Percentiles rank a stretch among this genome's conserved stretches.
Conservation (phyloP, 2,888 invertebrate species). For the Lasius fuliginosus region DNA sequence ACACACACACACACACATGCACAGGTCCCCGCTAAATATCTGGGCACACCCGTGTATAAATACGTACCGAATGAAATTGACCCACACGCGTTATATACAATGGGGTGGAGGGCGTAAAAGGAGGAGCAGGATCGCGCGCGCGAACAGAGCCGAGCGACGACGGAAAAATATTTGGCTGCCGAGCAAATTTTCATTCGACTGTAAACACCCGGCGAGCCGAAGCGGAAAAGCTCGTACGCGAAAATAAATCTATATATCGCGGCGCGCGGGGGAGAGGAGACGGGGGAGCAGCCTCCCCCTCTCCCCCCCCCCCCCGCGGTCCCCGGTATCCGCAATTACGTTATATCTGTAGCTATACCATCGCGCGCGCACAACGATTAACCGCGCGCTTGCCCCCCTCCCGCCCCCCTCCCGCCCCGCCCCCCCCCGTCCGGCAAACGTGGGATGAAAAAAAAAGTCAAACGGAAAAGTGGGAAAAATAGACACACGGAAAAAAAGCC, state of each 20-base stretch:
- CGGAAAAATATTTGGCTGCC: slow-evolving; percentile 76
- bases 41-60: slow-evolving; percentile 59
- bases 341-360: slow-evolving; percentile 67
- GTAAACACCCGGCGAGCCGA: slow-evolving; percentile 75
- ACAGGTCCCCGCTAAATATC: slow-evolving; percentile 61
- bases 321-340: slow-evolving; percentile 75
- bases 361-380: slow-evolving; percentile 62
- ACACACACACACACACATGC: slow-evolving; percentile 30
- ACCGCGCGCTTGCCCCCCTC: slow-evolving; percentile 20
- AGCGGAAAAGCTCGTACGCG: slow-evolving; percentile 77
- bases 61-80: slow-evolving; percentile 66
- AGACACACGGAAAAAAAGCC: slow-evolving; percentile 23
- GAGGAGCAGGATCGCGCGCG: slow-evolving; percentile 9
- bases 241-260: slow-evolving; percentile 77
- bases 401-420: neutral
- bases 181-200: slow-evolving; percentile 79
- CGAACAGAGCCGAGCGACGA: slow-evolving; percentile 53
- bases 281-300: slow-evolving; percentile 18
- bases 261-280: neutral
- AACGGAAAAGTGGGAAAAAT: slow-evolving; percentile 35
- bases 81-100: slow-evolving; percentile 33
- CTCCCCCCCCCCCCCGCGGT: slow-evolving; percentile 42
- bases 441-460: slow-evolving; percentile 30
- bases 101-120: neutral
- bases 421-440: slow-evolving; percentile 47